Evolutionary conservation across 2,113 vertebrate species (phyloP).

Genomic region (Nasalis larvatus): DNA sequence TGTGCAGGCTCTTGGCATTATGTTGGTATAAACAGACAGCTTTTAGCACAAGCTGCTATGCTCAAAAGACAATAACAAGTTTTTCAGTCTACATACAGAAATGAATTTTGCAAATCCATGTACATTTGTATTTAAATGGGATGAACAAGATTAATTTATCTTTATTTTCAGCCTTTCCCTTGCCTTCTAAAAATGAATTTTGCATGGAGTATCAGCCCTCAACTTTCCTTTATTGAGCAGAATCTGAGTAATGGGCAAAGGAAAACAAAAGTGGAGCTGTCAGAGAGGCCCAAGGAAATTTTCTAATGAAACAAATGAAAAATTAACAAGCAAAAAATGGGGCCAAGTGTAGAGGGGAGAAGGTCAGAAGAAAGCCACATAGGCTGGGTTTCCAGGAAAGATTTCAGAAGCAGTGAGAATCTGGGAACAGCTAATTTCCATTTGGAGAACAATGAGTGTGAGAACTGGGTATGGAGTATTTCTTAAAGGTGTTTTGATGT

Average conservation of each 20-base stretch:
- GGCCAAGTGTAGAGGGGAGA: neutral
- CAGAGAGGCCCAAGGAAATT: neutral
- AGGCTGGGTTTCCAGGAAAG: neutral
- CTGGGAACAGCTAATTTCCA: neutral
- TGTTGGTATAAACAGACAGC: neutral
- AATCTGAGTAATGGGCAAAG: neutral
- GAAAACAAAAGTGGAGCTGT: neutral
- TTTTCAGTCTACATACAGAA: neutral
- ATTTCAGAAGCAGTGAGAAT: neutral
- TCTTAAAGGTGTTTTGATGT: neutral
- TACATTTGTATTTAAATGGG: neutral
- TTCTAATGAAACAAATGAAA: neutral
- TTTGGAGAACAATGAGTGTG: neutral
- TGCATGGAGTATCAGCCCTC: neutral
- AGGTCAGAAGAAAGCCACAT: rapidly evolving
- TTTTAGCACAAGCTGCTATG: neutral
- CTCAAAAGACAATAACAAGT: neutral
- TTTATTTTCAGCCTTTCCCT: neutral
- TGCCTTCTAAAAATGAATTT: neutral
- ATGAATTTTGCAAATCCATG: neutral
- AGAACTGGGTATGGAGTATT: neutral
- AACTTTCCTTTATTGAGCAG: neutral
- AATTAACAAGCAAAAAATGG: neutral
- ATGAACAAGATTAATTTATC: neutral
- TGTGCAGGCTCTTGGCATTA: neutral